These are phyloP conservation scores for Clarias magur DNA, from an alignment of 2,113 vertebrate species.

Conservation along the genomic window DNA sequence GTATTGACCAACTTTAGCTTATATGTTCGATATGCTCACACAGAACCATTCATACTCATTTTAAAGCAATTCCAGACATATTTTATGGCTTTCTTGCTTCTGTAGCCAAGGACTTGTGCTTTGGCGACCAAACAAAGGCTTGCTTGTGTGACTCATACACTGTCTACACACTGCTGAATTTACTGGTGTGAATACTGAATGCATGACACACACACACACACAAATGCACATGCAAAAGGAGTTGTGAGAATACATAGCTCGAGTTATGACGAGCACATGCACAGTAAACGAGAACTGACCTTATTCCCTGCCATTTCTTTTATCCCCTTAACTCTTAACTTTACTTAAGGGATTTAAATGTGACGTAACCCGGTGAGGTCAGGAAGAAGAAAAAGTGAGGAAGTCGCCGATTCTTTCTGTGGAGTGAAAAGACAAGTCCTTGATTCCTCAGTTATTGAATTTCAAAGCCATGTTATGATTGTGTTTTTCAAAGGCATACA, in stretches of 20 bases:
- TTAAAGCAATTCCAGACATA: not conserved
- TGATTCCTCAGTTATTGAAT: not conserved
- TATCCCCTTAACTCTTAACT: no score
- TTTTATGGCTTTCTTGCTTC: not conserved
- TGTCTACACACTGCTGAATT: slow-evolving; percentile 23
- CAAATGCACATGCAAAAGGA: not conserved
- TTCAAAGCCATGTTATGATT: not conserved
- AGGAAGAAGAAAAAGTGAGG: not conserved
- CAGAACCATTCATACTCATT: not conserved
- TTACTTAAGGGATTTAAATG: not conserved
- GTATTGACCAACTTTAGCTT: not conserved
- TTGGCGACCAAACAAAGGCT: slow-evolving; percentile 18
- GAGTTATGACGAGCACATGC: not conserved
- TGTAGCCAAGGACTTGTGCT: not conserved
- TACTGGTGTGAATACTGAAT: slow-evolving; percentile 8
- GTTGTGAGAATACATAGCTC: not conserved
- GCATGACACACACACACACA: not conserved
- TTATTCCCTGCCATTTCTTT: not conserved
- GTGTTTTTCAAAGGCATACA: not conserved
- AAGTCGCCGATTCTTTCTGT: not conserved
- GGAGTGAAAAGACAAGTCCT: not conserved
- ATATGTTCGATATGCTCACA: not conserved
- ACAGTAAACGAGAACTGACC: not conserved
- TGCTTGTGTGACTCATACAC: slow-evolving; percentile 17
- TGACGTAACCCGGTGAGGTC: not conserved